A percentile compares a stretch with the other conserved stretches of the same genome.
phyloP scores from a whole-genome alignment of 2,888 invertebrate genomes.

The Nomada lathburiana region DNA sequence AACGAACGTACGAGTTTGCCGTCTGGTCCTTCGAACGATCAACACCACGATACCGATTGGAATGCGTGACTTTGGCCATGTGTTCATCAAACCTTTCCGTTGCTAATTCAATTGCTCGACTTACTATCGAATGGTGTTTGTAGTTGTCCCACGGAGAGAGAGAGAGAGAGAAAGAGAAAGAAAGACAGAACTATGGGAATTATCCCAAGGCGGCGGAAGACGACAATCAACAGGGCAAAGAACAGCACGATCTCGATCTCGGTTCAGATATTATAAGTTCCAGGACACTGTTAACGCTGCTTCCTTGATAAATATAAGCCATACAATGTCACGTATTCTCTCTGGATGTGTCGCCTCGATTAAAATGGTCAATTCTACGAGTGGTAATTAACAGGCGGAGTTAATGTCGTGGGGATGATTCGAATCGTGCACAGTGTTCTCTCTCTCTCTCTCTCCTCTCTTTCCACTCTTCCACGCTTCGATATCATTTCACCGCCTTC shows the following conservation, averaged over 20 bases:
- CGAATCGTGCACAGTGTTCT: slow-evolving; percentile 17
- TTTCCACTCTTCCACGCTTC: not conserved
- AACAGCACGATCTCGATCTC: slow-evolving; percentile 11
- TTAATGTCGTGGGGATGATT: slow-evolving; percentile 12
- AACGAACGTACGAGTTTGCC: slow-evolving; percentile 56
- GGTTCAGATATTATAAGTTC: slow-evolving; percentile 12
- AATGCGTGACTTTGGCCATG: slow-evolving; percentile 79
- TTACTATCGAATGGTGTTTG: slow-evolving; percentile 31
- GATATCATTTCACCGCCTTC: slow-evolving; percentile 6
- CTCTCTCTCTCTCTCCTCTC: slow-evolving; percentile 28
- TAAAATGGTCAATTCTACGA: slow-evolving; percentile 4
- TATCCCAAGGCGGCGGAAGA: slow-evolving; percentile 47
- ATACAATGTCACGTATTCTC: not conserved
- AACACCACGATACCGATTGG: slow-evolving; percentile 67
- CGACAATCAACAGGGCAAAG: slow-evolving; percentile 42
- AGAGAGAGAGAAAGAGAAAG: slow-evolving; percentile 28
- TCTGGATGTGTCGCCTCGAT: slow-evolving; percentile 9
- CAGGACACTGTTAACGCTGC: not conserved
- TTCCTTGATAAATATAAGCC: slow-evolving; percentile 18
- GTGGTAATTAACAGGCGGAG: not conserved
- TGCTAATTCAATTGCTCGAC: slow-evolving; percentile 44
- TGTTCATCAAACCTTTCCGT: slow-evolving; percentile 78
- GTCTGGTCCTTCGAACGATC: slow-evolving; percentile 52
- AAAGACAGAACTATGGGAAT: slow-evolving; percentile 27
- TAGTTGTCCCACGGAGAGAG: slow-evolving; percentile 43